phyloP scores from a whole-genome alignment of 1,140 invertebrate species.

The Zaprionus taronus region DNA sequence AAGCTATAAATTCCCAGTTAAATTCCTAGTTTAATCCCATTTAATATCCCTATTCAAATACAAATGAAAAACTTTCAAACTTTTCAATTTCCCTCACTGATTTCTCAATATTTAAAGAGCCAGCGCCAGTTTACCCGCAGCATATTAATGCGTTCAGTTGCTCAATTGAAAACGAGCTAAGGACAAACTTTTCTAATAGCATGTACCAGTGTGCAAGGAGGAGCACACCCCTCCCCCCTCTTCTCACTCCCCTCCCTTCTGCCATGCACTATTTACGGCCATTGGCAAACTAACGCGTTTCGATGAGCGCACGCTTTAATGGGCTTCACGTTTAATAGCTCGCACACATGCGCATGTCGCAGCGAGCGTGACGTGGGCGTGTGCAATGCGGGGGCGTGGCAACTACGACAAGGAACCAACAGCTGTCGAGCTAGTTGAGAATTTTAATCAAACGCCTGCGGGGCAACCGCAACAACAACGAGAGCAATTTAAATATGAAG shows the following conservation, averaged over 20 bases:
- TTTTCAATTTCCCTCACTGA: background rate
- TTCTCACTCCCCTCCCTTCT: background rate
- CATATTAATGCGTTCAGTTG: background rate
- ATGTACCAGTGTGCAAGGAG: conserved; percentile 25
- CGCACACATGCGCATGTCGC: conserved; percentile 47
- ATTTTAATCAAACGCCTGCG: conserved; percentile 71
- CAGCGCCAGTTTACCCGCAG: background rate
- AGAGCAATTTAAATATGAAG: conserved; percentile 78
- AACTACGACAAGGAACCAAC: conserved; percentile 12
- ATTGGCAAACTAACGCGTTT: conserved; percentile 61
- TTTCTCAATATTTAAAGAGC: conserved; percentile 17
- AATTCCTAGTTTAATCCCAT: background rate
- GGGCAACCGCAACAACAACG: conserved; percentile 38
- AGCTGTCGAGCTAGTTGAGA: conserved; percentile 52
- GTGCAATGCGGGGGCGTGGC: conserved; percentile 4
- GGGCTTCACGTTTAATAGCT: conserved; percentile 50
- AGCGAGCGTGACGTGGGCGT: conserved; percentile 12
- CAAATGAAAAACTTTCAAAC: background rate
- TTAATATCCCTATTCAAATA: background rate
- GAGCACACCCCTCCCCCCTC: background rate
- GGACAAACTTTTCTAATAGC: conserved; percentile 43
- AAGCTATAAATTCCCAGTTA: background rate
- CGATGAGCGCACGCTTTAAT: conserved; percentile 61
- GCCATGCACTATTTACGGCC: conserved; percentile 43
- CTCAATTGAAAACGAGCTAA: background rate